phyloP scores from a whole-genome alignment of 2,888 invertebrate genomes.

The Brachypalpus laphriformis region DNA sequence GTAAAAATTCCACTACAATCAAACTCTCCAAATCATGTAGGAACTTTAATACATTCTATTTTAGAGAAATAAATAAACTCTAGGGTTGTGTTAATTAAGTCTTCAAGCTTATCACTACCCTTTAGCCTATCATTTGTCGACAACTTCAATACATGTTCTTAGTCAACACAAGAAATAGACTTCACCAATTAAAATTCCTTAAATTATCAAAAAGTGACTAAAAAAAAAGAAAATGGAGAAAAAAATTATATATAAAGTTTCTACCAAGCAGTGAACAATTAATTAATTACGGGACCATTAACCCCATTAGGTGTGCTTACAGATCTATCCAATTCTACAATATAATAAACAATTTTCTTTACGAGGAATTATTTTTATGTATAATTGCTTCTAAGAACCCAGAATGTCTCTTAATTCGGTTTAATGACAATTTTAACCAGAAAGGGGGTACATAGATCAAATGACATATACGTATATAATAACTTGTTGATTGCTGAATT shows the following conservation, averaged over 20 bases:
- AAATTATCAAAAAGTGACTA: not conserved
- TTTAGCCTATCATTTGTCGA: not conserved
- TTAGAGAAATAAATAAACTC: too few species aligned
- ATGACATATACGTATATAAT: too few species aligned
- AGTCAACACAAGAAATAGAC: too few species aligned
- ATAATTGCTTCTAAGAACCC: too few species aligned
- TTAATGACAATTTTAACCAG: not conserved
- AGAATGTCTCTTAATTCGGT: not conserved
- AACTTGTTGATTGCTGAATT: not conserved
- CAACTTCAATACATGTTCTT: not conserved
- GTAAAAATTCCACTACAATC: too few species aligned
- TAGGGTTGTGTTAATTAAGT: not conserved
- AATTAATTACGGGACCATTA: not conserved
- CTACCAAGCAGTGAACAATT: too few species aligned
- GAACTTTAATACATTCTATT: too few species aligned
- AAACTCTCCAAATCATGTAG: too few species aligned
- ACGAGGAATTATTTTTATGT: too few species aligned
- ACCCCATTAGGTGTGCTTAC: not conserved
- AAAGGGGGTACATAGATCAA: not conserved
- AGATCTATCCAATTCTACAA: too few species aligned
- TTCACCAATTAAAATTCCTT: slow-evolving; percentile 2
- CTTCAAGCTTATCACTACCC: not conserved
- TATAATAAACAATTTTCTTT: too few species aligned
- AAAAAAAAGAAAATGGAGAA: too few species aligned
- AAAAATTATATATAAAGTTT: not conserved